These are phyloP conservation scores for Sipha flava DNA, from an alignment of 1,140 invertebrate species.

Conservation along the genomic window DNA sequence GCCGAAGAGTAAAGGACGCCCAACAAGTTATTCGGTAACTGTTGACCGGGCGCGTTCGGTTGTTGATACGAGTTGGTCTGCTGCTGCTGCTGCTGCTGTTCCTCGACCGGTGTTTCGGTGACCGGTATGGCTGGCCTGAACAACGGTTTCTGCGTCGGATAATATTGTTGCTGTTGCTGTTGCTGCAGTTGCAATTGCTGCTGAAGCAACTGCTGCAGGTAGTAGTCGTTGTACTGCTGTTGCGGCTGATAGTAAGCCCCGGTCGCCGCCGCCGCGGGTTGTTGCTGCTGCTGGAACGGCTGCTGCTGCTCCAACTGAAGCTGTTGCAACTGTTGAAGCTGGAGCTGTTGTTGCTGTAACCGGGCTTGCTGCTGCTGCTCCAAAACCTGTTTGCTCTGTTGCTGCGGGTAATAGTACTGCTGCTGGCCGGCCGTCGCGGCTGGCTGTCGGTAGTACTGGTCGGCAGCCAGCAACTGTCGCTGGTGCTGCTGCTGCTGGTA, in stretches of 20 bases:
- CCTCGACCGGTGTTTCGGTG: background rate
- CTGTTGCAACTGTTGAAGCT: constrained; percentile 18
- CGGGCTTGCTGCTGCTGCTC: background rate
- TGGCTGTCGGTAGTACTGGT: background rate
- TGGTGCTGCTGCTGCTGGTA: background rate
- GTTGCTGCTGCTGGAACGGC: constrained; percentile 32
- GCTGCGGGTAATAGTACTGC: background rate
- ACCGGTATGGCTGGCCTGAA: background rate
- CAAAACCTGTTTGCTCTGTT: background rate
- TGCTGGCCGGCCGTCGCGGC: background rate
- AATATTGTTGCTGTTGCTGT: background rate
- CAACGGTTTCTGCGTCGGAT: background rate
- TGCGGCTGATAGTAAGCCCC: background rate
- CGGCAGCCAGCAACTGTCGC: background rate
- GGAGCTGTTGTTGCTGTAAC: background rate
- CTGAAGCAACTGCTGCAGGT: background rate
- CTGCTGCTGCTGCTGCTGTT: background rate
- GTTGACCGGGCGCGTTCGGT: background rate
- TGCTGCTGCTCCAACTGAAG: background rate
- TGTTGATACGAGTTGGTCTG: background rate
- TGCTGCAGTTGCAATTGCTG: background rate
- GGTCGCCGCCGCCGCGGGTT: background rate
- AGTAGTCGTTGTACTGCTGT: background rate
- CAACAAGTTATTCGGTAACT: constrained; percentile 17
- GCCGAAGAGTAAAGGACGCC: constrained; percentile 32